These are phyloP conservation scores for Chelonoidis abingdonii DNA, from an alignment of 2,113 vertebrate species.

Conservation along the genomic window DNA sequence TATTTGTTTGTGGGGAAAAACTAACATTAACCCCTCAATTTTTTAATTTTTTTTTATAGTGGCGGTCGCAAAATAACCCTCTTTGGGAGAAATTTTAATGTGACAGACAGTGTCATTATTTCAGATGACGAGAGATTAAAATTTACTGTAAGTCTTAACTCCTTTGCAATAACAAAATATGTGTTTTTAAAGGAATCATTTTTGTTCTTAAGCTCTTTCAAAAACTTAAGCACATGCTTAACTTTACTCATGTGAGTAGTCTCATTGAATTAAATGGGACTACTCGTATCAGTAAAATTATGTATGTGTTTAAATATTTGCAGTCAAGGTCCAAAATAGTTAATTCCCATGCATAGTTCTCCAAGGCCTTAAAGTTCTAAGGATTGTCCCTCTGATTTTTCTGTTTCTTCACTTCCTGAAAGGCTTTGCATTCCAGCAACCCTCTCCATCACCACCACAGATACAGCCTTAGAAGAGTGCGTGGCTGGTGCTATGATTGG, in stretches of 20 bases:
- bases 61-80: conserved; percentile 87
- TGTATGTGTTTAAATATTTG: neutral
- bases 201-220: conserved; percentile 11
- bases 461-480: neutral
- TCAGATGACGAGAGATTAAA: conserved; percentile 75
- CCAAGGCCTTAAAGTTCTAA: neutral
- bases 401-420: neutral
- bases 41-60: conserved; percentile 75
- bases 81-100: conserved; percentile 83
- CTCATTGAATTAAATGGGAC: neutral
- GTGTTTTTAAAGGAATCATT: neutral
- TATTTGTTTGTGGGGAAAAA: neutral
- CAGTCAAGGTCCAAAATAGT: neutral
- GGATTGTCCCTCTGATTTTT: neutral
- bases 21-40: neutral
- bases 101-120: conserved; percentile 84
- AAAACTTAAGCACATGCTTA: neutral
- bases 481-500: conserved; percentile 4
- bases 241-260: neutral
- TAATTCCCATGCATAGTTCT: neutral
- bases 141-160: conserved; percentile 74
- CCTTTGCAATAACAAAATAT: neutral
- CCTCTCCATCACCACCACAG: conserved; percentile 15
- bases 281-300: neutral
- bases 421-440: conserved; percentile 6